Evolutionary conservation across 2,888 invertebrate species (phyloP).

Genomic region (Temnothorax unifasciatus): DNA sequence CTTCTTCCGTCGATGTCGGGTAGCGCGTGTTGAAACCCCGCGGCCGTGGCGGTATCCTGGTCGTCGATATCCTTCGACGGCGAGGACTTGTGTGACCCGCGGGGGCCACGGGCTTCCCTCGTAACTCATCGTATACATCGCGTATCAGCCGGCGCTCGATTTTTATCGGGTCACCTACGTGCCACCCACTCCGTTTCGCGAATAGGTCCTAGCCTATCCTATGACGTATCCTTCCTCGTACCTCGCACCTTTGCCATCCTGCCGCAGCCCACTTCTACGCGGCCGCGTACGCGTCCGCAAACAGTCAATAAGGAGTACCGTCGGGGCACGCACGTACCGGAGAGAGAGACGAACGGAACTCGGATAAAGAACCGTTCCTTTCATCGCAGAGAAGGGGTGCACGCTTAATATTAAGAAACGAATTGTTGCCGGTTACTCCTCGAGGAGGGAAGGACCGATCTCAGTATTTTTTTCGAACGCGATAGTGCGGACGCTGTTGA

Average conservation of each 20-base stretch:
- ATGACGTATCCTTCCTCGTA: slow-evolving; percentile 41
- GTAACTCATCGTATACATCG: background rate
- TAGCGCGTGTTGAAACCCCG: background rate
- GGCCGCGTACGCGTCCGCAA: slow-evolving; percentile 17
- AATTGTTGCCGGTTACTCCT: slow-evolving; percentile 3
- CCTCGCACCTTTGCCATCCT: slow-evolving; percentile 19
- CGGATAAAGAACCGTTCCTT: background rate
- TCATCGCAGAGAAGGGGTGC: background rate
- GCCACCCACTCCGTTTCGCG: slow-evolving; percentile 33
- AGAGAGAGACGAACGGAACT: background rate
- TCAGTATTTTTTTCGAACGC: slow-evolving; percentile 35
- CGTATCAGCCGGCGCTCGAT: slow-evolving; percentile 28
- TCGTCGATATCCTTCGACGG: slow-evolving; percentile 17
- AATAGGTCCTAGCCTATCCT: slow-evolving; percentile 18
- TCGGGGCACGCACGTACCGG: slow-evolving; percentile 17
- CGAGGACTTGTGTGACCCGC: slow-evolving; percentile 23
- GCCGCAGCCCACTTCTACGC: background rate
- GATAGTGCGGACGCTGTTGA: slow-evolving; percentile 22
- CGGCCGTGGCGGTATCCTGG: slow-evolving; percentile 1
- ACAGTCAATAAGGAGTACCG: slow-evolving; percentile 39
- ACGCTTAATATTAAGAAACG: background rate
- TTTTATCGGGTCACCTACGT: slow-evolving; percentile 50
- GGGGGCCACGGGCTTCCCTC: background rate
- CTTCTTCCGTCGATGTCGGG: slow-evolving; percentile 43
- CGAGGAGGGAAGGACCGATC: slow-evolving; percentile 24